Base-by-base conservation (phyloP, 2,113 vertebrate genomes). In the Ornithorhynchus anatinus region DNA sequence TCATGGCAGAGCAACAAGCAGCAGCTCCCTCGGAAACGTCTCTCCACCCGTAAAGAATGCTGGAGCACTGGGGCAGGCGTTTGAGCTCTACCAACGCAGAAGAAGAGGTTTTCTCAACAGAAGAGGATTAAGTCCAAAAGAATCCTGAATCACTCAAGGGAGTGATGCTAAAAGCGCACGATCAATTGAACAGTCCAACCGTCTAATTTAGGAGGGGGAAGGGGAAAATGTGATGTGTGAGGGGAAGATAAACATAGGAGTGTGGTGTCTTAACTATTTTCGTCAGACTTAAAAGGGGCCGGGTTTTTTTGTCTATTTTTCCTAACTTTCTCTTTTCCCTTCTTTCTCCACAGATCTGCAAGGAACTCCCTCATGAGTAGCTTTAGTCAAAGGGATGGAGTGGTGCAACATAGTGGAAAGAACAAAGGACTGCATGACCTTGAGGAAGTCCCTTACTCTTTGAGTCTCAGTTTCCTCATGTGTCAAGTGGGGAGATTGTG, bases 11-110 rank as follows among this genome's bases (percentile, higher is more conserved):
- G 40, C 57, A 51, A 7, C 58, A 77, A 71, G 68, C 75, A 57
- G 56, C 65, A 19, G 32, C 38, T 75, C 65, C 70, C 23, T 3
- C 47, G 37, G 82, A 87, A 77, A 74, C 70, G 69, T 76, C 29
- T 82, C 72, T 51, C 33, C 11, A 10, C 40, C 77, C 71, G 50
- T 25, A 80, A 69, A 59, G 39, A 83, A 69, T 77, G 57, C 42
- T 56, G 74, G 85, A 84, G 80, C 84, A 80, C 81, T 58, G 3
- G 43, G 60, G 75, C 75, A 61, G 42, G 62, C 31, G 1, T 65
- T 72, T 79, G 72, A 65, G 62, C 70, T 81, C 80, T 58, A 13
- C 58, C 52, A 71, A 29, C 1, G 67, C 78, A 70, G 64, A 54
- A 19, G 0, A n/a, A 51, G 44, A 37, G 47, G 27, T 47, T 69